phyloP scores from a whole-genome alignment of 2,888 invertebrate genomes.

The Xestia ashworthii region DNA sequence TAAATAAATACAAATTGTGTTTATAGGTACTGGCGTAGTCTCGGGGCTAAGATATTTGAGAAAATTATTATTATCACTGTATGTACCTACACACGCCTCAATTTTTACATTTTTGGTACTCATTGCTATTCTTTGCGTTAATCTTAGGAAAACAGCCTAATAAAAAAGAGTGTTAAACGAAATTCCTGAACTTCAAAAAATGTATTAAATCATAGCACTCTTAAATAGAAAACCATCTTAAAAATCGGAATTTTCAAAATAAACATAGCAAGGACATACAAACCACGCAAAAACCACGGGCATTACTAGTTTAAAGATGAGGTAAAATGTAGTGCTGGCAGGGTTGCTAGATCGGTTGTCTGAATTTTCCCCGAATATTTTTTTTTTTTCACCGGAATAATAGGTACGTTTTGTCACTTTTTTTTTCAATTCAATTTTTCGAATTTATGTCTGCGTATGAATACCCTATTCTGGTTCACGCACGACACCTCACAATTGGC shows the following conservation, averaged over 20 bases:
- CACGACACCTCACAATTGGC: not conserved
- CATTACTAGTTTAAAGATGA: conserved; percentile 59
- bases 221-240: conserved; percentile 36
- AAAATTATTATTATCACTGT: not conserved
- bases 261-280: conserved; percentile 60
- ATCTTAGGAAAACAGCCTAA: not conserved
- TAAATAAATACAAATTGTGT: no score
- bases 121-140: not conserved
- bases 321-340: conserved; percentile 64
- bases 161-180: conserved; percentile 21
- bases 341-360: not conserved
- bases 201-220: conserved; percentile 20
- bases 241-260: conserved; percentile 57
- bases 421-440: not conserved
- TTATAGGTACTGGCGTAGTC: not conserved
- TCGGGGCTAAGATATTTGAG: not conserved
- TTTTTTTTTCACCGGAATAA: not conserved
- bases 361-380: not conserved
- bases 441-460: not conserved
- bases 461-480: not conserved
- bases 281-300: conserved; percentile 59
- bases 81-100: no score
- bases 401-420: not conserved
- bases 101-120: not conserved
- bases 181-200: conserved; percentile 35